Conservation (phyloP, 2,888 invertebrate genomes). For the Monoplex corrugatus region DNA sequence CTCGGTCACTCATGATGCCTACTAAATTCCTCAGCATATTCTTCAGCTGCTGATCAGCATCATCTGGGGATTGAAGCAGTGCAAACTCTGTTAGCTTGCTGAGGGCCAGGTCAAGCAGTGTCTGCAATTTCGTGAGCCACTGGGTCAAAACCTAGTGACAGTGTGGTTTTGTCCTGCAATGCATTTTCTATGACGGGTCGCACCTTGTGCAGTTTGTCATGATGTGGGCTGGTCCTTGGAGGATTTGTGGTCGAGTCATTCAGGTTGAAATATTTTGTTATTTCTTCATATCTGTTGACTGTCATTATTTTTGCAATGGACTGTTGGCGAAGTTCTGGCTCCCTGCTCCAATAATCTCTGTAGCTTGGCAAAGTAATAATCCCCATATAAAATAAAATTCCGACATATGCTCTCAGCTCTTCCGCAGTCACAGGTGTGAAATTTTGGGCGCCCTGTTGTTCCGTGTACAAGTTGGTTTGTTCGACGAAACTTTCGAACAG, state of each 20-base stretch:
- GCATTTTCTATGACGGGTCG: neutral
- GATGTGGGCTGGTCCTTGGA: too few relatives aligned
- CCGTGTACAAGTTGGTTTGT: too few relatives aligned
- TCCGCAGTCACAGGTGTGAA: too few relatives aligned
- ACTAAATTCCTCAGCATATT: neutral
- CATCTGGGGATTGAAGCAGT: neutral
- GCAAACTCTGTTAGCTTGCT: neutral
- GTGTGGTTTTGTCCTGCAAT: neutral
- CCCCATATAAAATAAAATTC: too few relatives aligned
- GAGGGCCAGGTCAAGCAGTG: neutral
- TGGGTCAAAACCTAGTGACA: neutral
- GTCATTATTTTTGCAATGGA: neutral
- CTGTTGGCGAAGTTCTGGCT: too few relatives aligned
- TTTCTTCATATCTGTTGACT: neutral
- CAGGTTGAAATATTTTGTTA: neutral
- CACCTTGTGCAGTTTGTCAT: too few relatives aligned
- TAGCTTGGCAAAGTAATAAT: too few relatives aligned
- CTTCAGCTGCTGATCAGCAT: neutral
- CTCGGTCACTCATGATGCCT: neutral
- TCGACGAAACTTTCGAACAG: too few relatives aligned
- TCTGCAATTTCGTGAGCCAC: neutral
- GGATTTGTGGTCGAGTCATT: neutral
- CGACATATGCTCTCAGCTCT: too few relatives aligned
- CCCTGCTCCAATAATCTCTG: too few relatives aligned
- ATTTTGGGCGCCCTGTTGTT: too few relatives aligned